phyloP scores from a whole-genome alignment of 2,797 vertebrate genomes.

The Gouania willdenowi region DNA sequence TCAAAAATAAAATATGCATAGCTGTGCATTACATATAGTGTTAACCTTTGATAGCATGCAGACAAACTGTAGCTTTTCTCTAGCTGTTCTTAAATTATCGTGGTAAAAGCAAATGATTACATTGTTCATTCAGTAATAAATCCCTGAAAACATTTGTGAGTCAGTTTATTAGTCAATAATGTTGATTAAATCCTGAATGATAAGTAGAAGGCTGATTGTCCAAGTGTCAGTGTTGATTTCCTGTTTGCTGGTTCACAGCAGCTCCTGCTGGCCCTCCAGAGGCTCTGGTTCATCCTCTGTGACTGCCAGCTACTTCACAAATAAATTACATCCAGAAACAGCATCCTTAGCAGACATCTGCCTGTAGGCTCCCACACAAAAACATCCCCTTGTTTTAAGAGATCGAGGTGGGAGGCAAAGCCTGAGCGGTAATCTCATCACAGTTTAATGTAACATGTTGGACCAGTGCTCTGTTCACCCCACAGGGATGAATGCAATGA shows the following conservation, averaged over 20 bases:
- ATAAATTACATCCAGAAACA: conserved; percentile 40
- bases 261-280: conserved; percentile 23
- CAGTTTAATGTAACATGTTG: conserved; percentile 13
- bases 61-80: too few relatives aligned
- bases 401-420: conserved; percentile 11
- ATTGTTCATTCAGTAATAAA: too few relatives aligned
- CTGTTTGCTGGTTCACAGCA: conserved; percentile 38
- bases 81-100: too few relatives aligned
- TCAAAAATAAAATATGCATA: too few relatives aligned
- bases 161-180: too few relatives aligned
- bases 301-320: conserved; percentile 54
- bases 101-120: too few relatives aligned
- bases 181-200: too few relatives aligned
- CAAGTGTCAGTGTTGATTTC: conserved; percentile 50
- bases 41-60: too few relatives aligned
- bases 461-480: conserved; percentile 26
- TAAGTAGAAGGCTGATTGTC: conserved; percentile 51
- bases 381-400: conserved; percentile 36
- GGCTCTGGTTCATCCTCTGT: conserved; percentile 26
- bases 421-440: conserved; percentile 23
- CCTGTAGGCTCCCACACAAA: too few relatives aligned
- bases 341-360: conserved; percentile 17
- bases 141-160: too few relatives aligned
- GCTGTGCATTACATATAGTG: too few relatives aligned
- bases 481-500: conserved; percentile 9